Evolutionary conservation across 92 coral and sea anemone genomes (phyloP).

Genomic region (Zoanthus sociatus): DNA sequence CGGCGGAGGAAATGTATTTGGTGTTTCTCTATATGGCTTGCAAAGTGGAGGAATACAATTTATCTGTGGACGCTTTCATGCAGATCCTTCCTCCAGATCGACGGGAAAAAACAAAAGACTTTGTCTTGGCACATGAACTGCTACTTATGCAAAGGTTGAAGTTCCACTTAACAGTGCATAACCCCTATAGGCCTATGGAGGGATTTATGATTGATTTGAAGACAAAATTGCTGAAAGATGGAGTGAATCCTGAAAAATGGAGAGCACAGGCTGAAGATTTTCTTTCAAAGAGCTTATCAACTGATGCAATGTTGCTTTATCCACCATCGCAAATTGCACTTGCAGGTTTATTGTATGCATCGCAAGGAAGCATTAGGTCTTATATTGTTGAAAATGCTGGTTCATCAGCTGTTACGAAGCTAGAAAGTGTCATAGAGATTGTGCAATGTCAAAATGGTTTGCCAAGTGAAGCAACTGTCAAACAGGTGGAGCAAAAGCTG

Average conservation of each 20-base stretch:
- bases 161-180: slow-evolving; percentile 93
- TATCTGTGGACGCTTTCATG: slow-evolving; percentile 93
- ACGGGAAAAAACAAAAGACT: slow-evolving; percentile 80
- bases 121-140: slow-evolving; percentile 88
- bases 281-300: slow-evolving; percentile 71
- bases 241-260: slow-evolving; percentile 80
- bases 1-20: slow-evolving; percentile 88
- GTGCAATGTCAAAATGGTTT: slow-evolving; percentile 44
- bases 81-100: slow-evolving; percentile 89
- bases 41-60: slow-evolving; percentile 94
- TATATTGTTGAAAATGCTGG: slow-evolving; percentile 71
- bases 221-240: slow-evolving; percentile 64
- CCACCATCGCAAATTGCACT: slow-evolving; percentile 97
- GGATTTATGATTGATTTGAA: slow-evolving; percentile 95
- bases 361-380: slow-evolving; percentile 55
- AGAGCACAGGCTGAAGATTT: slow-evolving; percentile 83
- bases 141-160: slow-evolving; percentile 88
- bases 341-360: slow-evolving; percentile 82
- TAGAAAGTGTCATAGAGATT: slow-evolving; percentile 52
- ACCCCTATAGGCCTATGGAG: slow-evolving; percentile 94
- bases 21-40: slow-evolving; percentile 98
- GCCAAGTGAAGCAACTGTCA: slow-evolving; percentile 44
- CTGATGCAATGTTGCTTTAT: slow-evolving; percentile 76
- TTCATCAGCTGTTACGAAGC: slow-evolving; percentile 56
- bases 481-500: slow-evolving; percentile 75